Evolutionary conservation across 2,113 vertebrate species (phyloP), one percentile per base, ranked within the genome.

Genomic region (Calyptomena viridis): DNA sequence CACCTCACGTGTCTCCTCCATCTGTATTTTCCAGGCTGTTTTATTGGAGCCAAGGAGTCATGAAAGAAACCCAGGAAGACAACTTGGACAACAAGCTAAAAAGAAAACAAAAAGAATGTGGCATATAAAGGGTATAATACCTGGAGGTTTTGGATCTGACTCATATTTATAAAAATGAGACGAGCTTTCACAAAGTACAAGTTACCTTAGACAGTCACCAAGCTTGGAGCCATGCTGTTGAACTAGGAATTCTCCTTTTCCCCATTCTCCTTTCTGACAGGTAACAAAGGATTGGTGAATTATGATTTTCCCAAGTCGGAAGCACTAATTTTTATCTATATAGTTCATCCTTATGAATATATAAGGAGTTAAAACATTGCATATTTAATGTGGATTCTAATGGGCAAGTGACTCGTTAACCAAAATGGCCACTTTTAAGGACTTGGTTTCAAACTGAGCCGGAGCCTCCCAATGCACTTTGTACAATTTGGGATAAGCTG

Each of bases 371-470:
- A 97, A 97, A 97, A 93, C 95, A 85, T 97, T 96, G 95, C 95
- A 97, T 98, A 98, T 97, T 96, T 98, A 98, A 98, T 97, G 96
- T 97, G 97, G 97, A 97, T 98, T 98, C 97, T 98, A 97, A 98
- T 98, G 98, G 98, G 97, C 98, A 97, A 98, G 97, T 98, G 98
- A 97, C 73, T 97, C 95, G 86, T 97, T 96, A 95, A 97, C 90
- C 94, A 88, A 97, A 96, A 99, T 99, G 99, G 98, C 97, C 98
- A 97, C 98, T 97, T 97, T 98, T 94, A 96, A 98, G 98, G 98
- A 99, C 98, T 98, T 98, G 98, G 98, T 98, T 98, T 97, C 94
- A 97, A 98, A 96, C 98, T 98, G 98, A 99, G 98, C 98, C 93
- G 87, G 96, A 98, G 98, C 97, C 98, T 98, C 98, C 98, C 85